These are phyloP conservation scores for Musca domestica DNA, from an alignment of 1,140 invertebrate genomes.

Conservation along the genomic window DNA sequence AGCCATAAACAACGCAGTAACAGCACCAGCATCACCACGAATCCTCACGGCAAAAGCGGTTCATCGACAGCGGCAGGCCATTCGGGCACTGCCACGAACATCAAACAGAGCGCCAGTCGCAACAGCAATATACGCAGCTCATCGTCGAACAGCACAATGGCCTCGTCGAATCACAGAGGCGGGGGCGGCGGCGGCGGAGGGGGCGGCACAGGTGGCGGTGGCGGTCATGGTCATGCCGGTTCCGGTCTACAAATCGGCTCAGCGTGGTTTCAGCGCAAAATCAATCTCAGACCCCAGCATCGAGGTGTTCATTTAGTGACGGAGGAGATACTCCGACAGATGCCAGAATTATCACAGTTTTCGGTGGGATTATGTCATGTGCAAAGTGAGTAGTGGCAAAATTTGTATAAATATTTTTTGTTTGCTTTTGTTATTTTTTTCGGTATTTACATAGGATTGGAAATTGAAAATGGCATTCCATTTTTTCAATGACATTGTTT, in stretches of 20 bases:
- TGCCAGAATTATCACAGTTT: slow-evolving; percentile 90
- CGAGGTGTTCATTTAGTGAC: slow-evolving; percentile 92
- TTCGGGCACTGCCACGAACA: slow-evolving; percentile 27
- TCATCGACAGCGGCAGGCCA: not conserved
- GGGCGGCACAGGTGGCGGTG: slow-evolving; percentile 55
- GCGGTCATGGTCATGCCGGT: slow-evolving; percentile 41
- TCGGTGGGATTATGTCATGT: slow-evolving; percentile 91
- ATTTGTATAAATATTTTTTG: not conserved
- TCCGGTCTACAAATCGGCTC: slow-evolving; percentile 79
- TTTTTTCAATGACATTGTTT: no score
- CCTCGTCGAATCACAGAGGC: slow-evolving; percentile 57
- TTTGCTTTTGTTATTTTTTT: not conserved
- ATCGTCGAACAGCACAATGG: slow-evolving; percentile 54
- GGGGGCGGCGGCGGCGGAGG: slow-evolving; percentile 31
- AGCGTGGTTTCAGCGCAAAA: slow-evolving; percentile 95
- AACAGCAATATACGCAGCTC: slow-evolving; percentile 53
- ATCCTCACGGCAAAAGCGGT: slow-evolving; percentile 51
- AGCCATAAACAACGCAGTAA: slow-evolving; percentile 44
- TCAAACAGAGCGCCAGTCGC: slow-evolving; percentile 51
- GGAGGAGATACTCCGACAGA: slow-evolving; percentile 89
- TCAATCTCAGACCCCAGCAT: slow-evolving; percentile 90
- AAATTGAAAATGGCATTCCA: no score
- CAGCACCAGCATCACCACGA: slow-evolving; percentile 43
- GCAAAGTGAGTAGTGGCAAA: slow-evolving; percentile 78
- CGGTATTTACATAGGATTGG: no score